A percentile compares a stretch with the other conserved stretches of the same genome.
Conservation (phyloP, 2,797 vertebrate species). For the Hoplostethus mediterraneus region DNA sequence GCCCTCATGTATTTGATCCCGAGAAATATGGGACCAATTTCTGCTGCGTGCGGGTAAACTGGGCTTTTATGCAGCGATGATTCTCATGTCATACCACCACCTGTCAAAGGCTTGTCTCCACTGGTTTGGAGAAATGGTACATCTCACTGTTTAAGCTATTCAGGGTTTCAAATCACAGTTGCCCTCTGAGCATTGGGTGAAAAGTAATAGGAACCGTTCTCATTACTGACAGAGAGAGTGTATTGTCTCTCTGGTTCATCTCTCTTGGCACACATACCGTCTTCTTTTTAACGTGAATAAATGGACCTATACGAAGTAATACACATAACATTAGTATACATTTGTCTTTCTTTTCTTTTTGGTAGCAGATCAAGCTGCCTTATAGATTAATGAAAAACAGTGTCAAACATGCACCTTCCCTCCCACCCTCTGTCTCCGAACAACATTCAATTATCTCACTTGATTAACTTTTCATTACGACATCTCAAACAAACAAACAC, state of each 20-base stretch:
- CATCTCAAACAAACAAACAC: slow-evolving; percentile 80
- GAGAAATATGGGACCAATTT: slow-evolving; percentile 49
- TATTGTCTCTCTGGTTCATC: slow-evolving; percentile 11
- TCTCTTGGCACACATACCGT: slow-evolving; percentile 3
- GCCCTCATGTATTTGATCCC: slow-evolving; percentile 53
- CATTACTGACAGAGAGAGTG: neutral
- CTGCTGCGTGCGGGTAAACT: slow-evolving; percentile 55
- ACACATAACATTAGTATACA: slow-evolving; percentile 4
- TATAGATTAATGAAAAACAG: slow-evolving; percentile 61
- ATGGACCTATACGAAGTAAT: neutral
- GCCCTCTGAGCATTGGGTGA: slow-evolving; percentile 5
- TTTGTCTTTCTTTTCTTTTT: slow-evolving; percentile 28
- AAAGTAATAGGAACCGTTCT: slow-evolving; percentile 30
- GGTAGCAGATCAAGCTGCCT: slow-evolving; percentile 45
- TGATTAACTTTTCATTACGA: slow-evolving; percentile 87
- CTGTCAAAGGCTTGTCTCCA: slow-evolving; percentile 46
- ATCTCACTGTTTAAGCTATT: slow-evolving; percentile 39
- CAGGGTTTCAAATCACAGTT: slow-evolving; percentile 37
- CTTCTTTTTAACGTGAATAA: neutral
- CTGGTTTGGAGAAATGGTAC: slow-evolving; percentile 6
- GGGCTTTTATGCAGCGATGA: slow-evolving; percentile 46
- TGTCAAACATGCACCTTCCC: slow-evolving; percentile 68
- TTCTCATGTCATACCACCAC: slow-evolving; percentile 47
- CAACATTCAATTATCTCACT: slow-evolving; percentile 85
- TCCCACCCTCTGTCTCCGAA: slow-evolving; percentile 68